Evolutionary conservation across 2,888 invertebrate species (phyloP).

Genomic region (Ectropis crepuscularia): DNA sequence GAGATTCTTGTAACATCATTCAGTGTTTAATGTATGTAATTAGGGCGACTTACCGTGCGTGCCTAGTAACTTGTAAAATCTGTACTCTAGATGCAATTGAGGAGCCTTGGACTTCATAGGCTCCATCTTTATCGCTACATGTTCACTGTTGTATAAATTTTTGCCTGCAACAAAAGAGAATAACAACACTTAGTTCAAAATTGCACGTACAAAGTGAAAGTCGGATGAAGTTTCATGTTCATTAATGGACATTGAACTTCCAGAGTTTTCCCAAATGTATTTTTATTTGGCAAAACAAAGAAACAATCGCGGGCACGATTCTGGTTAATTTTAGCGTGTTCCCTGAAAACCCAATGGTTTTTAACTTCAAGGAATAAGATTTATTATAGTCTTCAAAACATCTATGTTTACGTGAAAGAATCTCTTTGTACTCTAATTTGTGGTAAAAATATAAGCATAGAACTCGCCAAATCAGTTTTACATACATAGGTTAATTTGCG

Average conservation of each 20-base stretch:
- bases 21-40: slow-evolving; percentile 40
- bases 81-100: slow-evolving; percentile 99
- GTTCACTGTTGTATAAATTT: slow-evolving; percentile 99
- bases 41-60: slow-evolving; percentile 91
- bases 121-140: slow-evolving; percentile 99
- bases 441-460: slow-evolving; percentile 2
- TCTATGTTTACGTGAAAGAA: slow-evolving; percentile 14
- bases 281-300: slow-evolving; percentile 34
- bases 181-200: slow-evolving; percentile 8
- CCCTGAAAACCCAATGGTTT: slow-evolving; percentile 21
- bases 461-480: slow-evolving; percentile 9
- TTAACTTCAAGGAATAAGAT: slow-evolving; percentile 24
- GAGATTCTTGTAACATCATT: slow-evolving; percentile 38
- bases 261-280: slow-evolving; percentile 24
- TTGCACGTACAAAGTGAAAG: not conserved
- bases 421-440: slow-evolving; percentile 18
- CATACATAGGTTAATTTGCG: not conserved
- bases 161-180: slow-evolving; percentile 91
- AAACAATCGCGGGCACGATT: slow-evolving; percentile 24
- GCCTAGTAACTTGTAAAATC: slow-evolving; percentile 99
- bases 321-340: slow-evolving; percentile 31
- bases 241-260: slow-evolving; percentile 30
- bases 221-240: slow-evolving; percentile 7
- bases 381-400: slow-evolving; percentile 19
- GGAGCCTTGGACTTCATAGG: slow-evolving; percentile 99